Base-by-base conservation (phyloP, 2,888 invertebrate genomes). In the Drosophila bunnanda region DNA sequence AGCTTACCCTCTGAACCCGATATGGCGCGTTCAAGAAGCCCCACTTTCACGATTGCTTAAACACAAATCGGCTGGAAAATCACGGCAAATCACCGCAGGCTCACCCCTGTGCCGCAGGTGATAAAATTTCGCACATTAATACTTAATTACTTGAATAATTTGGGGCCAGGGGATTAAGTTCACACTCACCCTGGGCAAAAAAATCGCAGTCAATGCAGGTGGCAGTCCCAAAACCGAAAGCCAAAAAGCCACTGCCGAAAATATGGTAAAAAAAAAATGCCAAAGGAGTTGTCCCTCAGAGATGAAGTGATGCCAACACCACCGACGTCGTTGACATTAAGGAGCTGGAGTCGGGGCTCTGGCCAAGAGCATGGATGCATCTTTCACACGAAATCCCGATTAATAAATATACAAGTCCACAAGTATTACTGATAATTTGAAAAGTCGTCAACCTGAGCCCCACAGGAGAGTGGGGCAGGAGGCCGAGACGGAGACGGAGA, bases 71-170 rank as follows among this genome's bases (percentile, higher is more conserved):
- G 61, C 83, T 90, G 90, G 91, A 90, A 91, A 90, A 90, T 90
- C 90, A 90, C 79, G 77, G 69, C 46, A 64, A 44, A 56, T 34
- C 32, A 6, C 20, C 50, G 55, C 38, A 41, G 28, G 17, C 69
- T 76, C 77, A 74, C 62, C 59, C 79, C 82, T 88, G 20, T 77
- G 83, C 68, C 69, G 73, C 80, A 89, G 89, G 91, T 89, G 90
- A 91, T 91, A 91, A 76, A 82, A 82, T 90, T 91, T 91, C 91
- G 89, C 91, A 90, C 90, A 91, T 90, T 89, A 86, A 91, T 89
- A 91, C 89, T 90, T 91, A 91, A 91, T 91, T 90, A 88, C 90
- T 87, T 83, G 90, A 85, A 84, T 91, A 91, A 91, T 91, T 91
- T 91, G 90, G 91, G 89, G 82, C 88, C 90, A 88, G 81, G 79